These are phyloP conservation scores for Sebastolobus alascanus DNA, from an alignment of 2,797 vertebrate species.

Conservation along the genomic window DNA sequence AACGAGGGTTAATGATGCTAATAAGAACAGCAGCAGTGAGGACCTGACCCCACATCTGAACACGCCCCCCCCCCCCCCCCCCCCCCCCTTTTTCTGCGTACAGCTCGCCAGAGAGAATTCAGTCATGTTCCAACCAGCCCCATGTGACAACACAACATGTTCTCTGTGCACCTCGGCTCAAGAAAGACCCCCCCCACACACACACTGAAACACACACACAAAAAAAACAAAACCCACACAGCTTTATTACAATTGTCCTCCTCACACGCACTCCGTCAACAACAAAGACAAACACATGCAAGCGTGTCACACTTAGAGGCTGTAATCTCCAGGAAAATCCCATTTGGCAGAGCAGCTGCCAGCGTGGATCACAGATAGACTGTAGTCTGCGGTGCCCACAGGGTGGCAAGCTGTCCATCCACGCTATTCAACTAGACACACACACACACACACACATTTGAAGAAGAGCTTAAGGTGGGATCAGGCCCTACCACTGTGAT, in stretches of 20 bases:
- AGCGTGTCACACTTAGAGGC: conserved; percentile 79
- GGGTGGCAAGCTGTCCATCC: conserved; percentile 87
- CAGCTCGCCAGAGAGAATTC: conserved; percentile 64
- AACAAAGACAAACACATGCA: conserved; percentile 81
- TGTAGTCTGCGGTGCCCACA: conserved; percentile 78
- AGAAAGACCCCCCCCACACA: conserved; percentile 20
- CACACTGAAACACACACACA: conserved; percentile 22
- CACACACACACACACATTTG: conserved; percentile 32
- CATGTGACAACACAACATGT: conserved; percentile 75
- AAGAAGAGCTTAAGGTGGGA: conserved; percentile 57
- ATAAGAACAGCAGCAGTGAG: conserved; percentile 47
- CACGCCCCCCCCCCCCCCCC: conserved; percentile 26
- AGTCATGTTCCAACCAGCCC: conserved; percentile 74
- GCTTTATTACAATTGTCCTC: conserved; percentile 69
- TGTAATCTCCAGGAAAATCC: conserved; percentile 88
- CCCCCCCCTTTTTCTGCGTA: conserved; percentile 26
- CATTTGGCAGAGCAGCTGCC: conserved; percentile 88
- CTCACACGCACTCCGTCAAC: conserved; percentile 62
- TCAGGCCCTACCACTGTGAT: conserved; percentile 45
- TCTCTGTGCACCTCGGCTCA: conserved; percentile 62
- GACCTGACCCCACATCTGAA: conserved; percentile 61
- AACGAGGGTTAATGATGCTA: conserved; percentile 32
- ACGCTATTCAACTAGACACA: conserved; percentile 56
- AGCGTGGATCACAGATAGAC: conserved; percentile 81
- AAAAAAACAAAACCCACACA: conserved; percentile 3